Base-by-base conservation (phyloP, 2,113 vertebrate genomes). In the Entosphenus tridentatus region DNA sequence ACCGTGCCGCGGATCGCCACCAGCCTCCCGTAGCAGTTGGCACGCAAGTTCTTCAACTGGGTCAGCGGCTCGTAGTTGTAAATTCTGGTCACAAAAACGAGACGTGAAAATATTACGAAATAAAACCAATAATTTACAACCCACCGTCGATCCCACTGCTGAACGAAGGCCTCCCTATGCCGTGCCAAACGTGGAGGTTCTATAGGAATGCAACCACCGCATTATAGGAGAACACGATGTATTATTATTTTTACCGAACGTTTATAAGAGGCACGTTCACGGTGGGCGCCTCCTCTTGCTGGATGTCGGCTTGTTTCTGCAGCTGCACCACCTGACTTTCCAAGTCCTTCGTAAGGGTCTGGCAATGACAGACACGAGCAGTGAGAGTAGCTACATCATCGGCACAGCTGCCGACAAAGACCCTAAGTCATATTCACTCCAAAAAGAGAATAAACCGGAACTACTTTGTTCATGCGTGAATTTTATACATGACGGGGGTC, bases 11-110 rank as follows among this genome's bases (percentile, higher is more conserved):
- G 81, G 67, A 98, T 72, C 17, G 85, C 83, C 17, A 98, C 74
- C 17, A 86, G 85, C 57, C 85, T 91, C 1, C 93, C 89, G 1
- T 90, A 97, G 75, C 82, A 85, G 74, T 87, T 91, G 69, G 93
- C 90, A 9, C 88, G 81, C 54, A 98, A 69, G 0, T 80, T 87
- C 71, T 87, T 85, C 74, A 97, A 75, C 2, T 83, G 82, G 18
- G 84, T 96, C 59, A 89, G 59, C 0, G 88, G 87, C 8, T 97
- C 89, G 2, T 89, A 95, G 80, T 97, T 96, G 75, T 90, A 96
- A 3, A 98, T 74, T 74, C 93, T 98, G 73, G 14, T 75, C 39
- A 76, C 74, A 71, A 70, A 69, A 7, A 17, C 55, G 71, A 57
- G 0, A 56, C 2, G 69, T 55, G 8, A 12, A 68, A 67, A 55